phyloP scores from a whole-genome alignment of 2,888 invertebrate genomes.

The Luffia ferchaultella region DNA sequence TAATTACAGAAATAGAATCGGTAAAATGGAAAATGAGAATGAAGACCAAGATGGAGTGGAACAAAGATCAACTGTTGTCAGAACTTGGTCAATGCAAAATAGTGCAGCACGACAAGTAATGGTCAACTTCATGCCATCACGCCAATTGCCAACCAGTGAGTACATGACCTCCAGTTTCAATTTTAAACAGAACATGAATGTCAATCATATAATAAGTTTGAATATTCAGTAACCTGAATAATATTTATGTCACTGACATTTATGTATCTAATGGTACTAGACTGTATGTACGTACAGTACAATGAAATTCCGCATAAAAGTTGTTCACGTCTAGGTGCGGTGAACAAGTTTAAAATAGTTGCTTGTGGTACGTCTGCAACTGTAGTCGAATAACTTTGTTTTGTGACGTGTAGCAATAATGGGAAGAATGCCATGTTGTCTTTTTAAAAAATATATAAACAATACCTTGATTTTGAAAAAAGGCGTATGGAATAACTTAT shows the following conservation, averaged over 20 bases:
- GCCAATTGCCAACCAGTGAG: slow-evolving; percentile 48
- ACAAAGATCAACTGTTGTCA: neutral
- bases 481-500: no score
- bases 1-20: neutral
- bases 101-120: slow-evolving; percentile 47
- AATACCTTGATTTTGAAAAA: no score
- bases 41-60: neutral
- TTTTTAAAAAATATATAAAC: no score
- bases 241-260: neutral
- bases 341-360: no score
- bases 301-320: neutral
- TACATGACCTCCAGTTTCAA: slow-evolving; percentile 6
- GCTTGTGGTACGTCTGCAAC: no score
- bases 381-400: no score
- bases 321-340: neutral
- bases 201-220: neutral
- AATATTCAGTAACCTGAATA: neutral
- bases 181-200: neutral
- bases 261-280: neutral
- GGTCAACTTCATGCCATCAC: slow-evolving; percentile 55
- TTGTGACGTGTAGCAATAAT: no score
- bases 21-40: neutral
- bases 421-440: no score
- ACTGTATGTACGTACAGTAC: neutral
- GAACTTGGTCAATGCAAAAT: slow-evolving; percentile 31